Percentiles rank a stretch among this genome's conserved stretches.
These are phyloP conservation scores for Syrphus vitripennis DNA, from an alignment of 2,888 invertebrate genomes.

Conservation along the genomic window DNA sequence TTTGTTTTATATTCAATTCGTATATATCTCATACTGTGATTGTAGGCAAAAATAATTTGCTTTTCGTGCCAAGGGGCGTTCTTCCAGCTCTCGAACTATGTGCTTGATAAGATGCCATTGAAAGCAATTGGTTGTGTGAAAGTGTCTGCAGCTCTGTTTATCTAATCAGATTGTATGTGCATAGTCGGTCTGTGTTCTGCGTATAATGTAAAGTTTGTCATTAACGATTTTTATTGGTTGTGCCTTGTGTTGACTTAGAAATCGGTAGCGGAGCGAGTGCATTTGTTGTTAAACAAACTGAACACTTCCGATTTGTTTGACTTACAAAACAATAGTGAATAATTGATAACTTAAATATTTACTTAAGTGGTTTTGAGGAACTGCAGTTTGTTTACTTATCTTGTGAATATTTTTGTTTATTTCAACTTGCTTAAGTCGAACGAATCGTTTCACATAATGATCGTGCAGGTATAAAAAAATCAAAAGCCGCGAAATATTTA, in stretches of 20 bases:
- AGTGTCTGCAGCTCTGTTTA: conserved; percentile 25
- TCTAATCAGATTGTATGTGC: conserved; percentile 33
- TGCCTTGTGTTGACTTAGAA: conserved; percentile 1
- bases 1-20: neutral
- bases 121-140: conserved; percentile 19
- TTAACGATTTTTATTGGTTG: conserved; percentile 47
- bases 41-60: neutral
- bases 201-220: neutral
- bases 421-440: neutral
- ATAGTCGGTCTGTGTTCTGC: neutral
- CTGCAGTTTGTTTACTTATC: neutral
- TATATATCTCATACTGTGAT: neutral
- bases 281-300: conserved; percentile 5
- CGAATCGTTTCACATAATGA: neutral
- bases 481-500: too few relatives aligned
- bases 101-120: conserved; percentile 23
- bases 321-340: neutral
- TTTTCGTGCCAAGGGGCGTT: neutral
- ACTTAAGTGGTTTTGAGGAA: neutral
- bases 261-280: neutral
- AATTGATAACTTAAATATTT: neutral
- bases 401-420: neutral
- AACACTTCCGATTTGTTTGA: conserved; percentile 1
- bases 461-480: too few relatives aligned
- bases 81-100: neutral